Base-by-base conservation (phyloP, 2,113 vertebrate species). In the Thalassarche chlororhynchos region DNA sequence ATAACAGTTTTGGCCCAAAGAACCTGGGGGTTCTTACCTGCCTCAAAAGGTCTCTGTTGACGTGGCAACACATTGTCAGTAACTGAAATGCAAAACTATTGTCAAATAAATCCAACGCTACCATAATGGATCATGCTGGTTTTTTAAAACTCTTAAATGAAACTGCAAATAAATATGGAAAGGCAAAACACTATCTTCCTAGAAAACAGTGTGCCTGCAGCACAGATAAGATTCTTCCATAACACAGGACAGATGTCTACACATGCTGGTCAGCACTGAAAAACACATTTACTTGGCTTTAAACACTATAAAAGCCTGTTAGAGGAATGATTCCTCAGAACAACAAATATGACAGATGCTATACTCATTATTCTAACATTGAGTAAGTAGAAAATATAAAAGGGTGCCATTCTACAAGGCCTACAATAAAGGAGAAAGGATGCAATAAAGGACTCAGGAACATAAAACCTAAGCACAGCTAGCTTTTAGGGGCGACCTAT, bases 101-200 rank as follows among this genome's bases (percentile, higher is more conserved):
- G 0, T 12, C 75, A 75, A 64, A 62, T 68, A 93, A 85, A 90
- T 55, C 68, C 42, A 47, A 64, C 14, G 16, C 11, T 47, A 32
- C 44, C 2, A 1, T 31, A 70, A 66, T 1, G 2, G 47, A 32
- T 75, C 25, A 36, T 12, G 23, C 31, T 49, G 32, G 0, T 1
- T 36, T 84, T 74, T 51, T 4, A 16, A 79, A 74, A 61, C 42
- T 57, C 77, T 84, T 51, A 42, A 58, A 69, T 34, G 20, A 68
- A 78, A 26, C 8, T 40, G 14, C 36, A 38, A 51, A 62, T 49
- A 54, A 76, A 58, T 26, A 47, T 25, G 62, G 12, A 42, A 70
- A 75, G 42, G 49, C 31, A 82, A 87, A 74, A 36, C 19, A 28
- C 36, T 23, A 13, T 55, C 47, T 68, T 62, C 47, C 87, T 68